A percentile compares a stretch with the other conserved stretches of the same genome.
phyloP scores from a whole-genome alignment of 2,888 invertebrate species.

The Carabus problematicus region DNA sequence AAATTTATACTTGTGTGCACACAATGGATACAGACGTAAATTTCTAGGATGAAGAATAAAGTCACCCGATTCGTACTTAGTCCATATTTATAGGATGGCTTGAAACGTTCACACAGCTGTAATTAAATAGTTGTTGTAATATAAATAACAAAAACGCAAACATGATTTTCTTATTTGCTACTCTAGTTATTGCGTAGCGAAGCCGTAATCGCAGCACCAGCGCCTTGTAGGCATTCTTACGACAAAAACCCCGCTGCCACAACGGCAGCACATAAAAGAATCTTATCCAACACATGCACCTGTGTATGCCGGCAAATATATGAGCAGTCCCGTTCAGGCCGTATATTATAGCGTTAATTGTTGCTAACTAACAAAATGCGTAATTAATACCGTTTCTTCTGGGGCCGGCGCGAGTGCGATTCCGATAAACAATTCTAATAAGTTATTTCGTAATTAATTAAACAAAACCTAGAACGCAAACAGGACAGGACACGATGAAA shows the following conservation, averaged over 20 bases:
- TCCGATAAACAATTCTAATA: constrained; percentile 34
- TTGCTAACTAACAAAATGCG: constrained; percentile 31
- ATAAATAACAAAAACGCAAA: too few relatives aligned
- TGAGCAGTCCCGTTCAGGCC: constrained; percentile 13
- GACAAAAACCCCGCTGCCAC: constrained; percentile 3
- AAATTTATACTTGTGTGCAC: too few relatives aligned
- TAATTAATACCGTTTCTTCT: constrained; percentile 31
- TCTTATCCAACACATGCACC: neutral
- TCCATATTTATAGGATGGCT: too few relatives aligned
- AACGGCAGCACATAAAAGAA: neutral
- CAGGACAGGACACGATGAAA: neutral
- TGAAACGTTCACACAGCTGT: too few relatives aligned
- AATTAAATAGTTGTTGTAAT: too few relatives aligned
- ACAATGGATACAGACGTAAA: too few relatives aligned
- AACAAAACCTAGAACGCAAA: constrained; percentile 25
- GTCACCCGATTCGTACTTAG: too few relatives aligned
- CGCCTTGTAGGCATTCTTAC: neutral
- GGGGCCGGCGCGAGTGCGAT: constrained; percentile 1
- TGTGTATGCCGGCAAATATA: constrained; percentile 16
- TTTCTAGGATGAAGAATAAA: too few relatives aligned
- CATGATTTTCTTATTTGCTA: too few relatives aligned
- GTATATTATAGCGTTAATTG: constrained; percentile 28
- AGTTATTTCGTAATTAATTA: constrained; percentile 39
- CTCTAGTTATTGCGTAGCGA: too few relatives aligned
- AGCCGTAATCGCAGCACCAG: neutral